phyloP scores from a whole-genome alignment of 2,113 vertebrate genomes.

The Pteruthius melanotis region DNA sequence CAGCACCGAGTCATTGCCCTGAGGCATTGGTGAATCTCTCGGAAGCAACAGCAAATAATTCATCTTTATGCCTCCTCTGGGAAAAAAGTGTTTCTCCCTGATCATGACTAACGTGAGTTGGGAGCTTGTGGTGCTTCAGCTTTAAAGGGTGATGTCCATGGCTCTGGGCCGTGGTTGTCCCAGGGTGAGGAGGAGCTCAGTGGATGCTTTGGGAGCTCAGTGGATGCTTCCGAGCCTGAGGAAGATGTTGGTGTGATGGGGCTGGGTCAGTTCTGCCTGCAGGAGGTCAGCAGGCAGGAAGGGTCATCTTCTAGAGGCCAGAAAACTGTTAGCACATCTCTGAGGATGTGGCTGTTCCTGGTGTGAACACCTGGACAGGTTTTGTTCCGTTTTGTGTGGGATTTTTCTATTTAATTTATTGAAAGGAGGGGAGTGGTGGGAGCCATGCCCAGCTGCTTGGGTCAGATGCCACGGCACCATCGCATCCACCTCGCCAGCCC shows the following conservation, averaged over 20 bases:
- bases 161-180: fast-evolving
- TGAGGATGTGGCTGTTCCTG: neutral
- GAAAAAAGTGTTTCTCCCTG: neutral
- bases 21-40: neutral
- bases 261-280: neutral
- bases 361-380: neutral
- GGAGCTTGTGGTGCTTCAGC: neutral
- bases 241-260: neutral
- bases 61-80: neutral
- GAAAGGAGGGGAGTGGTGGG: neutral
- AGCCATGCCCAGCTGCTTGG: neutral
- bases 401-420: neutral
- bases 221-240: neutral
- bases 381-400: neutral
- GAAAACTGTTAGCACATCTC: fast-evolving
- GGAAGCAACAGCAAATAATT: neutral
- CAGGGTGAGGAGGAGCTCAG: neutral
- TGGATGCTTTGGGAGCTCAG: neutral
- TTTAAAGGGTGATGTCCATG: neutral
- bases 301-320: neutral
- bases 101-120: neutral
- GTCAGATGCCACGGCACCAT: fast-evolving
- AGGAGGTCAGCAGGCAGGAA: neutral
- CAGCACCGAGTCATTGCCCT: neutral
- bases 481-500: neutral